phyloP scores from a whole-genome alignment of 2,888 invertebrate species.

The Tipula lateralis region DNA sequence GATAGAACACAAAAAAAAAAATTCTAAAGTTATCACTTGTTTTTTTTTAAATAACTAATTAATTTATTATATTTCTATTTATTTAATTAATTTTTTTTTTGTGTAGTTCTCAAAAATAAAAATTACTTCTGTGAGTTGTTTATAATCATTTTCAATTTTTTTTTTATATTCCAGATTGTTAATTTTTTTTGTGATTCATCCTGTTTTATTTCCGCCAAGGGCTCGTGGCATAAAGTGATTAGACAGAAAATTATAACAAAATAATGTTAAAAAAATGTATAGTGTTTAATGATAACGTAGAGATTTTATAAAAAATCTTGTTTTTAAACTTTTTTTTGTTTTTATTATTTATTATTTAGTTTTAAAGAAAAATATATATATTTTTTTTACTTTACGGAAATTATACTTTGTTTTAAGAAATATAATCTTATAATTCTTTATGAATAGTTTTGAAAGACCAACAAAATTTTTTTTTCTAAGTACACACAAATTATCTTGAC shows the following conservation, averaged over 20 bases:
- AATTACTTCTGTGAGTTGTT: not conserved
- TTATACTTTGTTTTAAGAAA: conserved; percentile 15
- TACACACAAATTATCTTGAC: not conserved
- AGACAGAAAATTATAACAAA: conserved; percentile 20
- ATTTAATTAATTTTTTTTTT: not conserved
- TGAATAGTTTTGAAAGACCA: not conserved
- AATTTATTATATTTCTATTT: not conserved
- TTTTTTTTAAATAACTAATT: not conserved
- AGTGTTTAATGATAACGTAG: not conserved
- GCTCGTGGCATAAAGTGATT: conserved; percentile 31
- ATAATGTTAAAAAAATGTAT: not conserved
- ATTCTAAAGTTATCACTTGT: not conserved
- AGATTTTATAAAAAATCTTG: not conserved
- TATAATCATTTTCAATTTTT: not conserved
- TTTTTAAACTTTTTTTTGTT: not conserved
- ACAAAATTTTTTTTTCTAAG: not conserved
- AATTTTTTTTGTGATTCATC: conserved; percentile 29
- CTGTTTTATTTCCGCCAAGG: conserved; percentile 29
- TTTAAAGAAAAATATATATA: not conserved
- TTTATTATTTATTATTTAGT: conserved; percentile 3
- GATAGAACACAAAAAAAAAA: not conserved
- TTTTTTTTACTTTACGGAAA: conserved; percentile 20
- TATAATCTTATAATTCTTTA: conserved; percentile 1
- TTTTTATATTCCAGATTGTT: not conserved
- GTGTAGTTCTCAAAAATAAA: not conserved